Evolutionary conservation across 2,888 invertebrate species (phyloP).

Genomic region (Ectemnius cavifrons): DNA sequence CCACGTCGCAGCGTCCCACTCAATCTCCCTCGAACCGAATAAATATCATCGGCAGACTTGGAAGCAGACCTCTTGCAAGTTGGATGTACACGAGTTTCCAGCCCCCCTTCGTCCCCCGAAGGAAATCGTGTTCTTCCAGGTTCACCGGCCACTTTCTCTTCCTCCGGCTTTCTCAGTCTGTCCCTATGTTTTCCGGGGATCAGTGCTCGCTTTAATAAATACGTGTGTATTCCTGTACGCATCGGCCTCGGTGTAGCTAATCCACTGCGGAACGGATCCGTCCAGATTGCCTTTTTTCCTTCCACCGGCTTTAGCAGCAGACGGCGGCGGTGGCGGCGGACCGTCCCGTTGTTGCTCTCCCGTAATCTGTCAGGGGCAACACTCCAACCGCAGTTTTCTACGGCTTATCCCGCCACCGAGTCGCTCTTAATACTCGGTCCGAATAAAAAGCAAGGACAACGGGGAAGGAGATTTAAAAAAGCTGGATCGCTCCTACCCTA

Average conservation of each 20-base stretch:
- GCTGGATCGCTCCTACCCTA: conserved; percentile 6
- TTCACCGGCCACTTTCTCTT: conserved; percentile 9
- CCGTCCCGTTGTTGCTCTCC: conserved; percentile 41
- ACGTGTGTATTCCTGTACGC: conserved; percentile 60
- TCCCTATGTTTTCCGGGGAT: conserved; percentile 48
- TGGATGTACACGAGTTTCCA: background rate
- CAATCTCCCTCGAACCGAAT: background rate
- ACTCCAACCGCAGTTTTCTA: conserved; percentile 58
- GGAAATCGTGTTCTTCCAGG: conserved; percentile 10
- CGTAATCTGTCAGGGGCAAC: conserved; percentile 65
- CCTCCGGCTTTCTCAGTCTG: too few species aligned
- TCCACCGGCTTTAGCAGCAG: conserved; percentile 54
- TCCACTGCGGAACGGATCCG: conserved; percentile 59
- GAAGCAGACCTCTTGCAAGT: conserved; percentile 1
- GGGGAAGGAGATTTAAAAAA: background rate
- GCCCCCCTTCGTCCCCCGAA: background rate
- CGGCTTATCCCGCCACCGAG: conserved; percentile 58
- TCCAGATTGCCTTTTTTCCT: conserved; percentile 47
- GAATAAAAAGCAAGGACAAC: conserved; percentile 48
- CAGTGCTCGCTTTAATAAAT: conserved; percentile 59
- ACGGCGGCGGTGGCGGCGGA: conserved; percentile 39
- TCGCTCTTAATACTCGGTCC: conserved; percentile 49
- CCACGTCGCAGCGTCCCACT: background rate
- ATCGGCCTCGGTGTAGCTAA: conserved; percentile 52
- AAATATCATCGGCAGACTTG: conserved; percentile 6